Evolutionary conservation across 2,888 invertebrate species (phyloP).

Genomic region (Pyralis farinalis): DNA sequence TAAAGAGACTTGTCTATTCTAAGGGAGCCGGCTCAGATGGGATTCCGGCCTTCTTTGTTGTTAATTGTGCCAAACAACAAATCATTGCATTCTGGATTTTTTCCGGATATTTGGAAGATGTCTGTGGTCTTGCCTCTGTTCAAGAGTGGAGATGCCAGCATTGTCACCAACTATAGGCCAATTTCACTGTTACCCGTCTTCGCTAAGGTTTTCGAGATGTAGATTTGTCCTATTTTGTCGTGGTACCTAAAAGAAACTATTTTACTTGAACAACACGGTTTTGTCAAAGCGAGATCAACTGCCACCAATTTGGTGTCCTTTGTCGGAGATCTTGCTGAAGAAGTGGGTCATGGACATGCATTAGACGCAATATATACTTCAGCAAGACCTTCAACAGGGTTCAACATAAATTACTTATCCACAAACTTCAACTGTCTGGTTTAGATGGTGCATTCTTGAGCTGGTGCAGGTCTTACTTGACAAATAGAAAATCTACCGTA

Average conservation of each 20-base stretch:
- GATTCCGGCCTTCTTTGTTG: slow-evolving; percentile 1
- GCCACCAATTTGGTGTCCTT: slow-evolving; percentile 3
- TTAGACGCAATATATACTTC: no score
- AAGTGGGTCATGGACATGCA: slow-evolving; percentile 3
- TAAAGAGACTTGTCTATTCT: slow-evolving; percentile 4
- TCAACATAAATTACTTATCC: no score
- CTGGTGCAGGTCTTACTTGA: no score
- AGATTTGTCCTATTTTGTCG: background rate
- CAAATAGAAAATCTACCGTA: no score
- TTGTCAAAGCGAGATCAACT: slow-evolving; percentile 1
- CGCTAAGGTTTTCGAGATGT: slow-evolving; percentile 1
- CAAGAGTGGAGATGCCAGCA: no score
- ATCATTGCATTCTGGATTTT: background rate
- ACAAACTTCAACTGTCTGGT: slow-evolving; percentile 1
- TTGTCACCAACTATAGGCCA: no score
- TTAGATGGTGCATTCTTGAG: no score
- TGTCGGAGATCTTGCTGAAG: background rate
- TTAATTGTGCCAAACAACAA: background rate
- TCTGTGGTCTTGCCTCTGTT: no score
- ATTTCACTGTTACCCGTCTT: no score
- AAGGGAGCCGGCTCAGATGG: no score
- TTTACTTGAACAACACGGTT: slow-evolving; percentile 4
- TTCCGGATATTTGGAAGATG: no score
- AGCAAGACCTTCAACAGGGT: slow-evolving; percentile 4
- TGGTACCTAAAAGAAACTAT: no score